Evolutionary conservation across 2,888 invertebrate species (phyloP).

Genomic region (Drosophila borborema): DNA sequence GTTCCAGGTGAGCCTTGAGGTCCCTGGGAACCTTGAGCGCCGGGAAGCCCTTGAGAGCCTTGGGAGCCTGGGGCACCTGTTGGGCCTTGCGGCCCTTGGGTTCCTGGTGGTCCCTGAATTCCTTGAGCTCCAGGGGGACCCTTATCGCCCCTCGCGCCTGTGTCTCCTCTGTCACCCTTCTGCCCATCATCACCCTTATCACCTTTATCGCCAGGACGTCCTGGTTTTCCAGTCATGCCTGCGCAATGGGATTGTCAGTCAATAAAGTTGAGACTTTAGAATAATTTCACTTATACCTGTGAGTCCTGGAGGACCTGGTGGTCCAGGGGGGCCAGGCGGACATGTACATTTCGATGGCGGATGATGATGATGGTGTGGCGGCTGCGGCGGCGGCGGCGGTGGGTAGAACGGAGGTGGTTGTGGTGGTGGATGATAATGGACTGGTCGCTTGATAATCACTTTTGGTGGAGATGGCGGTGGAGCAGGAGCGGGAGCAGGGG

Average conservation of each 20-base stretch:
- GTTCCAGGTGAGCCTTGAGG: slow-evolving; percentile 37
- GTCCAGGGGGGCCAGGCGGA: slow-evolving; percentile 47
- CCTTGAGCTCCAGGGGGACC: slow-evolving; percentile 24
- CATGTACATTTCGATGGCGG: slow-evolving; percentile 32
- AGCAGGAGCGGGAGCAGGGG: slow-evolving; percentile 8
- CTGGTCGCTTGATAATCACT: slow-evolving; percentile 33
- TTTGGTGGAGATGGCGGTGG: slow-evolving; percentile 37
- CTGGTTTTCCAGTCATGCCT: slow-evolving; percentile 36
- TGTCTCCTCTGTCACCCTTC: slow-evolving; percentile 32
- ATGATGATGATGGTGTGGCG: slow-evolving; percentile 27
- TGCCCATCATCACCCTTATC: slow-evolving; percentile 19
- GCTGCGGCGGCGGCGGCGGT: slow-evolving; percentile 15
- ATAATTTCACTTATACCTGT: slow-evolving; percentile 10
- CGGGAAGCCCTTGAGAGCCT: slow-evolving; percentile 39
- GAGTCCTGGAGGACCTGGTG: slow-evolving; percentile 33
- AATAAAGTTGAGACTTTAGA: no score
- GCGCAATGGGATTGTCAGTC: not conserved
- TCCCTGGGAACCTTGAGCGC: slow-evolving; percentile 42
- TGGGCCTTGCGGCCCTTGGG: slow-evolving; percentile 27
- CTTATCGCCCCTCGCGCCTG: slow-evolving; percentile 35
- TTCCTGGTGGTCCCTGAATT: slow-evolving; percentile 36
- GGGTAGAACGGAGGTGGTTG: slow-evolving; percentile 14
- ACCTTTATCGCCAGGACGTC: slow-evolving; percentile 33
- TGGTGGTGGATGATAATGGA: slow-evolving; percentile 25
- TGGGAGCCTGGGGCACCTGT: slow-evolving; percentile 33